Percentiles rank a stretch among this genome's conserved stretches.
phyloP scores from a whole-genome alignment of 53 echinoderm and acorn worm species.

The Luidia sarsii region DNA sequence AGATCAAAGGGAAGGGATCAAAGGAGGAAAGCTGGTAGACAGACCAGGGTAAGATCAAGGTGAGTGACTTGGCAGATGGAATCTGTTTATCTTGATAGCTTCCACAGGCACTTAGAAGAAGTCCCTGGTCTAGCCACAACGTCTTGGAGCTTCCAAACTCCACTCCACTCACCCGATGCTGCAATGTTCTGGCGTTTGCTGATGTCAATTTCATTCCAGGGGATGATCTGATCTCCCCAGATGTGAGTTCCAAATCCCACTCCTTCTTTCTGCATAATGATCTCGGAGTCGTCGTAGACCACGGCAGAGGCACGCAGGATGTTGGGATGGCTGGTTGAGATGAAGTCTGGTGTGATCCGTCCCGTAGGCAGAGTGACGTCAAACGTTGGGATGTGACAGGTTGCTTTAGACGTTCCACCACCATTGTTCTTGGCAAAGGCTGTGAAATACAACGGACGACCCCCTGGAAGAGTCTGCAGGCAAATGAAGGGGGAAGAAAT shows the following conservation, averaged over 20 bases:
- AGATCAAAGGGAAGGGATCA: too few relatives aligned
- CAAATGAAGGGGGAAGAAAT: neutral
- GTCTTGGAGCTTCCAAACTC: too few relatives aligned
- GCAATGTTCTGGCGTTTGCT: neutral
- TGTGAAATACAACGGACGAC: slow-evolving; percentile 62
- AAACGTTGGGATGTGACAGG: slow-evolving; percentile 61
- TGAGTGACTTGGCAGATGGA: too few relatives aligned
- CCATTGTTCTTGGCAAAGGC: slow-evolving; percentile 43
- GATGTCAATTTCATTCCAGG: slow-evolving; percentile 40
- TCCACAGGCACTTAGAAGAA: too few relatives aligned
- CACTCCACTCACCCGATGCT: neutral
- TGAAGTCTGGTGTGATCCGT: slow-evolving; percentile 49
- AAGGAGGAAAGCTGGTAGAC: too few relatives aligned
- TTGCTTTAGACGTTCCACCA: slow-evolving; percentile 37
- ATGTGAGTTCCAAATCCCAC: slow-evolving; percentile 43
- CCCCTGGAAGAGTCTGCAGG: slow-evolving; percentile 31
- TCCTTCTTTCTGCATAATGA: slow-evolving; percentile 32
- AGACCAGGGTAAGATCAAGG: too few relatives aligned
- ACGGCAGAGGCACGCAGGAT: slow-evolving; percentile 56
- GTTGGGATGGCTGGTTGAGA: slow-evolving; percentile 56
- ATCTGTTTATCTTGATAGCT: too few relatives aligned
- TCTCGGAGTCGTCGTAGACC: slow-evolving; percentile 46
- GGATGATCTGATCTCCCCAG: slow-evolving; percentile 61
- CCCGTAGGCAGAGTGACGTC: slow-evolving; percentile 60
- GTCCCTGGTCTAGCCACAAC: too few relatives aligned